Evolutionary conservation across 2,888 invertebrate genomes (phyloP).

Genomic region (Myathropa florea): DNA sequence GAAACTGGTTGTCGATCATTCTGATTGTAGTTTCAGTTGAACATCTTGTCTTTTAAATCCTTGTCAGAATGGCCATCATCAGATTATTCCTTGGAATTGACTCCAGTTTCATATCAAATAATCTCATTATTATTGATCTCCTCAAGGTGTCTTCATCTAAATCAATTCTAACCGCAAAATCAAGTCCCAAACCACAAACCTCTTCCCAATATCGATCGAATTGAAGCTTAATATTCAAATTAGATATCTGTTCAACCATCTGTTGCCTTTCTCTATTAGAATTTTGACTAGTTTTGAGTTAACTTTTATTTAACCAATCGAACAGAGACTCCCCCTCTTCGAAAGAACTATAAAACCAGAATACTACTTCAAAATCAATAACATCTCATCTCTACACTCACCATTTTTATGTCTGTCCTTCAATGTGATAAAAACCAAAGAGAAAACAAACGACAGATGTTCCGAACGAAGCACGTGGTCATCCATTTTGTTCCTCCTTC

Average conservation of each 20-base stretch:
- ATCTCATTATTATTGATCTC: background rate
- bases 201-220: background rate
- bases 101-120: too few relatives aligned
- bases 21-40: background rate
- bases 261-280: background rate
- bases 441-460: background rate
- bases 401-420: background rate
- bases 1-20: too few relatives aligned
- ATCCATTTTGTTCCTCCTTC: background rate
- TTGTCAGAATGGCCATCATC: background rate
- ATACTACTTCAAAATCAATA: background rate
- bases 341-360: background rate
- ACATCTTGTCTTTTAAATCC: background rate
- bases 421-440: background rate
- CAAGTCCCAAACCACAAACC: background rate
- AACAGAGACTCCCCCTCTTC: background rate
- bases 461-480: background rate
- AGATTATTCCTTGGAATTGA: background rate
- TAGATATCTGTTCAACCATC: background rate
- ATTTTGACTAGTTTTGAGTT: background rate
- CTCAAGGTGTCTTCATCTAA: background rate
- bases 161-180: background rate
- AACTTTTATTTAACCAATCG: background rate
- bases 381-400: background rate
- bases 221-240: background rate